phyloP scores from a whole-genome alignment of 2,888 invertebrate genomes.

The Coelopa pilipes region DNA sequence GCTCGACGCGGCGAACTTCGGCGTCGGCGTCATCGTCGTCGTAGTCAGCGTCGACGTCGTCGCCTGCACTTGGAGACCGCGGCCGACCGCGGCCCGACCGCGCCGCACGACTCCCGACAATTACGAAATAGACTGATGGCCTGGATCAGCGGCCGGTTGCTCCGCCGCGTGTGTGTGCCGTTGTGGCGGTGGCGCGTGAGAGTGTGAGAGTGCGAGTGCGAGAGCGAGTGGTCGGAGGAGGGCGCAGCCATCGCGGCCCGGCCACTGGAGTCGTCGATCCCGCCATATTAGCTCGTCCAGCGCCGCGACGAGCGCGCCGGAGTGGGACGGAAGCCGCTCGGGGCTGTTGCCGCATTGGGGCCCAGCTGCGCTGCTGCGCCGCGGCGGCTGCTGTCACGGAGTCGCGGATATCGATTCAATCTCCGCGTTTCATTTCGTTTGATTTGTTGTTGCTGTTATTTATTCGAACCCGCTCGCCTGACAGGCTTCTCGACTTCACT shows the following conservation, averaged over 20 bases:
- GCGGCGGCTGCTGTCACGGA: slow-evolving; percentile 13
- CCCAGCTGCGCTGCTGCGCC: slow-evolving; percentile 7
- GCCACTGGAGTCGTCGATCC: slow-evolving; percentile 10
- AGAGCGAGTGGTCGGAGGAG: neutral
- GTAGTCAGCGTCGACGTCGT: neutral
- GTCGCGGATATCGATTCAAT: slow-evolving; percentile 35
- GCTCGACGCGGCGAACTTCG: no score
- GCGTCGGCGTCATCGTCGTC: neutral
- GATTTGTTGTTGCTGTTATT: slow-evolving; percentile 27
- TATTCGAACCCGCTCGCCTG: slow-evolving; percentile 9
- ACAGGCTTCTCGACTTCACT: slow-evolving; percentile 24
- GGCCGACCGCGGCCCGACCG: no score
- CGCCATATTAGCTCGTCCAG: slow-evolving; percentile 37
- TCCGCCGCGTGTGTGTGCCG: neutral
- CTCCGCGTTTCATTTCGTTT: slow-evolving; percentile 37
- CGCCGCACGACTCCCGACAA: slow-evolving; percentile 5
- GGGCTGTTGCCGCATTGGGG: slow-evolving; percentile 9
- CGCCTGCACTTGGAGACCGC: no score
- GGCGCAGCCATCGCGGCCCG: neutral
- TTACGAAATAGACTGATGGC: slow-evolving; percentile 26
- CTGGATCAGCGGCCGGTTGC: slow-evolving; percentile 24
- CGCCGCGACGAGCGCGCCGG: neutral
- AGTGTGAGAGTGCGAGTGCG: slow-evolving; percentile 11
- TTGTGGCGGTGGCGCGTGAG: neutral
- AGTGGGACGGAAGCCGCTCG: neutral